phyloP scores from a whole-genome alignment of 2,113 vertebrate species.

The Platichthys flesus region DNA sequence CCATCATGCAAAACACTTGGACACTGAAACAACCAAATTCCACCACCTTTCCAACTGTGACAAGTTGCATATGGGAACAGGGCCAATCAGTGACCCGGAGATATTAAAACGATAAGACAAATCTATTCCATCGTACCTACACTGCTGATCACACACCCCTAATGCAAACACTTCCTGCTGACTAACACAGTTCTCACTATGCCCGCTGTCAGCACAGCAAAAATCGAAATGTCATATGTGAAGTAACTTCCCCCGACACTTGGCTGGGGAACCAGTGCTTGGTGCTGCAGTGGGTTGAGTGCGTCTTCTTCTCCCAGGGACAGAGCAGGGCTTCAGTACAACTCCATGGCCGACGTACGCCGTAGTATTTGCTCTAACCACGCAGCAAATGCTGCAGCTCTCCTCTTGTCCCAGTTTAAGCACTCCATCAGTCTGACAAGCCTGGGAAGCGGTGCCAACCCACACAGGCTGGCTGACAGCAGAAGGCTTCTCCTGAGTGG shows the following conservation, averaged over 20 bases:
- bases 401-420: conserved; percentile 64
- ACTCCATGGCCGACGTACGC: conserved; percentile 48
- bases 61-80: background rate
- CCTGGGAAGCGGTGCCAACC: conserved; percentile 54
- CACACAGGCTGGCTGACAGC: conserved; percentile 33
- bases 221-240: background rate
- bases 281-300: background rate
- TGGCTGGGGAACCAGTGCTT: background rate
- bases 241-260: background rate
- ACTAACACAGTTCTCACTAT: background rate
- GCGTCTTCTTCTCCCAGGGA: conserved; percentile 25
- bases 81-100: background rate
- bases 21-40: background rate
- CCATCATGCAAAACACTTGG: background rate
- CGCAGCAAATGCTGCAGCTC: conserved; percentile 64
- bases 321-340: conserved; percentile 43
- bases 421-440: conserved; percentile 77
- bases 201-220: background rate
- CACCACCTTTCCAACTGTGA: background rate
- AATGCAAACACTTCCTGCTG: background rate
- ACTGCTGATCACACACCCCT: background rate
- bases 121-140: too few relatives aligned
- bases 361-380: conserved; percentile 81
- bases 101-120: background rate
- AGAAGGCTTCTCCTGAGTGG: conserved; percentile 24